These are phyloP conservation scores for Pteruthius melanotis DNA, from an alignment of 2,113 vertebrate genomes.

Conservation along the genomic window DNA sequence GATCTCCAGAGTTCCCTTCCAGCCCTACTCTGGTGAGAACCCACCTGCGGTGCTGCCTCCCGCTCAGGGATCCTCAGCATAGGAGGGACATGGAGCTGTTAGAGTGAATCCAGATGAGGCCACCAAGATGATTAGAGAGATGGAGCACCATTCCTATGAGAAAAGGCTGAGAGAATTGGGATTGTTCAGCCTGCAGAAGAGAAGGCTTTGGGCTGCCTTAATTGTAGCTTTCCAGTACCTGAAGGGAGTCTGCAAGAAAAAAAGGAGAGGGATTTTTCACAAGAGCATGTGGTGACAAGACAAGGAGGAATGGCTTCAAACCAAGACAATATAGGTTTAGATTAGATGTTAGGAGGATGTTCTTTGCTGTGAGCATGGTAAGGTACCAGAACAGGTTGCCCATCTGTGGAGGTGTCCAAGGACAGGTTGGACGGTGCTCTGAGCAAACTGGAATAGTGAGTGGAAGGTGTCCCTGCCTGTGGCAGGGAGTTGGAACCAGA, in stretches of 20 bases:
- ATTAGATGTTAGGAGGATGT: background rate
- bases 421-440: background rate
- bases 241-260: background rate
- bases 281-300: background rate
- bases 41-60: background rate
- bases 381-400: background rate
- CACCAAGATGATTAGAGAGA: background rate
- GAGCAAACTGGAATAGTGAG: background rate
- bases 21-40: fast-evolving
- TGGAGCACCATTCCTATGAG: background rate
- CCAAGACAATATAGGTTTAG: background rate
- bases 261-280: background rate
- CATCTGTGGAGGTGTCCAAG: background rate
- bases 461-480: background rate
- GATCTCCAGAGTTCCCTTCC: background rate
- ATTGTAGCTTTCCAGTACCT: background rate
- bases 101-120: background rate
- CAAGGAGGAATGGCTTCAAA: background rate
- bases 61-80: background rate
- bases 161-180: background rate
- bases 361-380: background rate
- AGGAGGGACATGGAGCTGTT: background rate
- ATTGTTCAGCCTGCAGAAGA: background rate
- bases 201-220: background rate
- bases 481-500: background rate